Conservation (phyloP, 2,888 invertebrate species). For the Meliscaeva auricollis region DNA sequence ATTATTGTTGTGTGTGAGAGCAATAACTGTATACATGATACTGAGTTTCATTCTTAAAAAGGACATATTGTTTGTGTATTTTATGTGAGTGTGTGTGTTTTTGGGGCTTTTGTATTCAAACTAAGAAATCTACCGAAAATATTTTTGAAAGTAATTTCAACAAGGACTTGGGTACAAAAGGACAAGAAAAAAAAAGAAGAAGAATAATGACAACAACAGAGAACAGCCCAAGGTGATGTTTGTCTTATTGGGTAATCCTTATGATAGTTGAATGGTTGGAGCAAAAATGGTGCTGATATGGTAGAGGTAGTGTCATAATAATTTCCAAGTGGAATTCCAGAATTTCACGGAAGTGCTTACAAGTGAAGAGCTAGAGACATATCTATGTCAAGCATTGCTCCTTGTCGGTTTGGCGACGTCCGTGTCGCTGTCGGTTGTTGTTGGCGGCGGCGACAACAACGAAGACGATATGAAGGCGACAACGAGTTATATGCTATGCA, state of each 20-base stretch:
- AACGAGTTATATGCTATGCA: conserved; percentile 45
- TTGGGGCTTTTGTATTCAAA: background rate
- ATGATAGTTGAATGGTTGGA: conserved; percentile 6
- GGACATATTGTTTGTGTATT: background rate
- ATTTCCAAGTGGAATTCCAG: conserved; percentile 50
- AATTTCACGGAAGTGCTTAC: conserved; percentile 63
- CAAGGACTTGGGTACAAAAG: background rate
- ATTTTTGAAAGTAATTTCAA: conserved; percentile 10
- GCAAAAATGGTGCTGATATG: conserved; percentile 27
- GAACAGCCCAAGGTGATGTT: conserved; percentile 14
- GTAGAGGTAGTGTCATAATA: conserved; percentile 34
- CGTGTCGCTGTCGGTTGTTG: conserved; percentile 23
- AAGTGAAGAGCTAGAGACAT: conserved; percentile 64
- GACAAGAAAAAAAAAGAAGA: background rate
- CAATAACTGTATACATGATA: background rate
- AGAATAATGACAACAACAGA: conserved; percentile 20
- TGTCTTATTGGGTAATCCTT: conserved; percentile 20
- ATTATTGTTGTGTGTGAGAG: conserved; percentile 1
- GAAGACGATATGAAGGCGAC: conserved; percentile 15
- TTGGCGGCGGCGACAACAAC: conserved; percentile 4
- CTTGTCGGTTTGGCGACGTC: conserved; percentile 23
- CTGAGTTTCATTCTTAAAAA: conserved; percentile 10
- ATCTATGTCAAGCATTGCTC: conserved; percentile 67
- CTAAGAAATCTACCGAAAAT: conserved; percentile 21
- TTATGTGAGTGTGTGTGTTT: background rate